Base-by-base conservation (phyloP, 2,888 invertebrate species). In the Napeogenes inachia region DNA sequence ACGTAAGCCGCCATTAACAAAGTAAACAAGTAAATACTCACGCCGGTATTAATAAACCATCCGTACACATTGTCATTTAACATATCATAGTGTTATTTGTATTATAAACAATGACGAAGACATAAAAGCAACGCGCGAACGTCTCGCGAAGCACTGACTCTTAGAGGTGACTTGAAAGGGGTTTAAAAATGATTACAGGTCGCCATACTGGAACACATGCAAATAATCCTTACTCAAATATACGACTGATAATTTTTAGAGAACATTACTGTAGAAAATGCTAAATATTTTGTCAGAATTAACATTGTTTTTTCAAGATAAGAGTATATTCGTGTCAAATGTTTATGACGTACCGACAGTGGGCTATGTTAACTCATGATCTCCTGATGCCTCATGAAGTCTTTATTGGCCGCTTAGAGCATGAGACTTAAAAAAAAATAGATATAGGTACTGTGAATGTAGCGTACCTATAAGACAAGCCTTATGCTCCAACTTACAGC, bases 21-120 rank as follows among this genome's bases (percentile, higher is more conserved):
- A 45, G 61, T 57, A 64, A 12, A 57, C 33, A 57, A 38, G 13
- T 57, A 62, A 70, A 68, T 80, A 82, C 82, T 82, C 73, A 82
- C 76, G 60, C 67, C 62, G 59, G 70, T 69, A 69, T 70, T 74
- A 66, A 68, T 75, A 72, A 70, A 76, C 72, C 69, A 75, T 71
- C 75, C 77, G 69, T 74, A 74, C 79, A 21, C 81, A 79, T 64
- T 65, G 70, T 60, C 57, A 66, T 67, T 12, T 57, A 21, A 21
- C 21, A 21, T 21, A 21, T 21, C 21, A 21, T 21, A 21, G 21
- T 21, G 21, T 60, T 42, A 55, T 57, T 60, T 65, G 61, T 58
- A 61, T 63, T 66, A 54, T 21, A 21, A 21, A 21, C 21, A 21
- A 21, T 64, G 61, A 54, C 62, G 67, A 68, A 57, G 53, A 66